A percentile compares a stretch with the other conserved stretches of the same genome.
Evolutionary conservation across 1,140 invertebrate species (phyloP).

Genomic region (Amphibalanus amphitrite): DNA sequence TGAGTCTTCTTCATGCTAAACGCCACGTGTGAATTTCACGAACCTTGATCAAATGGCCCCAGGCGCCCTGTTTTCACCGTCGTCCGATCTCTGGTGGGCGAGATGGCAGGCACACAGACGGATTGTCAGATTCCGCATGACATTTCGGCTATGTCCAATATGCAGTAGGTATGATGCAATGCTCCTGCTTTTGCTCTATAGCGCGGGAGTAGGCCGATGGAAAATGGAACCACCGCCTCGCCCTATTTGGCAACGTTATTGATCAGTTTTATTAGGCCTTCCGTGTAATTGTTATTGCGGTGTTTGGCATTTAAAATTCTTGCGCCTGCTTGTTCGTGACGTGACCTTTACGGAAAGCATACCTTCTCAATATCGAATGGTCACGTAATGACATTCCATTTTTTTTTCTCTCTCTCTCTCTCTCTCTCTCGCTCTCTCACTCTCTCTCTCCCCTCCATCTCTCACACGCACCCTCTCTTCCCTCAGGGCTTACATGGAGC

Average conservation of each 20-base stretch:
- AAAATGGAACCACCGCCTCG: no score
- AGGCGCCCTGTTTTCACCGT: no score
- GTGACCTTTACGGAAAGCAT: neutral
- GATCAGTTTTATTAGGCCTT: neutral
- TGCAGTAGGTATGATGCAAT: neutral
- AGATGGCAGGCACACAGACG: neutral
- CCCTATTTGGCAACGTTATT: no score
- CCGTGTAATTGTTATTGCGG: neutral
- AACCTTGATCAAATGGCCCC: no score
- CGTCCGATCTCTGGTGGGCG: no score
- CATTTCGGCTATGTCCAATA: neutral
- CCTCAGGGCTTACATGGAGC: neutral
- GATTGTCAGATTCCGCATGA: neutral
- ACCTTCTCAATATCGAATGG: no score
- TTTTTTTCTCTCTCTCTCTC: neutral
- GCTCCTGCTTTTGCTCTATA: no score
- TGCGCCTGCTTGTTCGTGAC: neutral
- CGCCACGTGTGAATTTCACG: no score
- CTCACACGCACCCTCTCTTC: neutral
- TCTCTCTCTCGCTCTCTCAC: no score
- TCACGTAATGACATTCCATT: neutral
- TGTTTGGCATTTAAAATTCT: neutral
- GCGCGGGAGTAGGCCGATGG: no score
- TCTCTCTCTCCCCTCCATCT: no score
- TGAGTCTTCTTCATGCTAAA: no score